Percentiles rank a stretch among this genome's conserved stretches.
phyloP scores from a whole-genome alignment of 2,797 vertebrate species.

The Telmatherina bonti region DNA sequence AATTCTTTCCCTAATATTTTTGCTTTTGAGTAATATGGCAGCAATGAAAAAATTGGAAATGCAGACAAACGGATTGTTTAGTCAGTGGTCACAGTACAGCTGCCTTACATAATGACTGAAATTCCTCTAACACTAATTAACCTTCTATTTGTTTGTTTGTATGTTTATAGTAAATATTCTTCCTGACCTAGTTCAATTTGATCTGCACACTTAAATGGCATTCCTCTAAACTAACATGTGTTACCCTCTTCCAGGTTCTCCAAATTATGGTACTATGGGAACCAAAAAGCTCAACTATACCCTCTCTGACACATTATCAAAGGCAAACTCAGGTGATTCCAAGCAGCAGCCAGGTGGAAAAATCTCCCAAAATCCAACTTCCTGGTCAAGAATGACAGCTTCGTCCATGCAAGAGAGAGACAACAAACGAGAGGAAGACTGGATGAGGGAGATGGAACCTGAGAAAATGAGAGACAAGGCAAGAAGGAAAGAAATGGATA shows the following conservation, averaged over 20 bases:
- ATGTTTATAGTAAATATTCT: not conserved
- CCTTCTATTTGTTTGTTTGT: not conserved
- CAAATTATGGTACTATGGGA: constrained; percentile 78
- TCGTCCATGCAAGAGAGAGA: constrained; percentile 64
- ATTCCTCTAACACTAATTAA: not conserved
- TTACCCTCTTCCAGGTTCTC: constrained; percentile 69
- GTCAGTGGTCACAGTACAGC: not conserved
- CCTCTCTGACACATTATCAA: constrained; percentile 67
- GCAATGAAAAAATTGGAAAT: not conserved
- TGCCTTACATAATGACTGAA: not conserved
- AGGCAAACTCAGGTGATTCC: constrained; percentile 67
- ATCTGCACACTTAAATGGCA: not conserved
- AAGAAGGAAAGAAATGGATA: constrained; percentile 61
- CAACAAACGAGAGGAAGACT: constrained; percentile 48
- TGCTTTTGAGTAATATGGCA: not conserved
- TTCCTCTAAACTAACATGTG: constrained; percentile 27
- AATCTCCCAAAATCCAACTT: constrained; percentile 71
- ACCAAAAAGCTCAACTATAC: constrained; percentile 75
- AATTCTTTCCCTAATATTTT: not conserved
- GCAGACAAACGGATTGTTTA: not conserved
- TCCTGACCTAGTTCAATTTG: not conserved
- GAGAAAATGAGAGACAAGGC: constrained; percentile 62
- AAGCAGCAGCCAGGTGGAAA: constrained; percentile 71
- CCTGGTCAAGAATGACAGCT: constrained; percentile 58
- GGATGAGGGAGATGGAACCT: constrained; percentile 62